phyloP scores from a whole-genome alignment of 2,888 invertebrate genomes.

The Heliconius ethilla region DNA sequence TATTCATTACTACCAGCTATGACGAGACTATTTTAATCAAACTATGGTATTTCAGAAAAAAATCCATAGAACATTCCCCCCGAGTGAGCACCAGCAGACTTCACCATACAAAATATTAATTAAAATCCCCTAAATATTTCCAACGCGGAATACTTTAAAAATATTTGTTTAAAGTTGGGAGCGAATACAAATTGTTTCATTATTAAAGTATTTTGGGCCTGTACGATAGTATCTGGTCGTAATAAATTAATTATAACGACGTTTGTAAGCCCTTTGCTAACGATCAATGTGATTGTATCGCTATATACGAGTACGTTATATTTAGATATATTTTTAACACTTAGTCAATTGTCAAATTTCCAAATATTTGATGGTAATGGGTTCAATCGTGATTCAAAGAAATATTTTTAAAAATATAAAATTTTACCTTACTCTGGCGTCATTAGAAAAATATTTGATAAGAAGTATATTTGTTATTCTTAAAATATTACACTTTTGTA shows the following conservation, averaged over 20 bases:
- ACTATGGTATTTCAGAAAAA: constrained; percentile 48
- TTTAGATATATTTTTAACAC: background rate
- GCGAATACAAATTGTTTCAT: constrained; percentile 71
- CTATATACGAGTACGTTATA: constrained; percentile 16
- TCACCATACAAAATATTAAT: constrained; percentile 58
- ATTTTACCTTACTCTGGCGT: too few species aligned
- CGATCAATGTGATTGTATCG: background rate
- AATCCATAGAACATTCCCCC: constrained; percentile 50
- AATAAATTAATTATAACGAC: constrained; percentile 72
- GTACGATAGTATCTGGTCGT: constrained; percentile 63
- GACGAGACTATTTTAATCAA: constrained; percentile 40
- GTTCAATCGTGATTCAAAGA: too few species aligned
- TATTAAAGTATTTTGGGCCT: constrained; percentile 62
- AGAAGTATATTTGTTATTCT: too few species aligned
- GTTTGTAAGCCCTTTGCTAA: constrained; percentile 60
- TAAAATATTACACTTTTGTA: background rate
- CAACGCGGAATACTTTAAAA: constrained; percentile 55
- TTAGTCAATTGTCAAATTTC: too few species aligned
- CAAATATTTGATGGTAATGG: background rate
- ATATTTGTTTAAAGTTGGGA: constrained; percentile 55
- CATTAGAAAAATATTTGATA: too few species aligned
- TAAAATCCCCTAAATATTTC: constrained; percentile 61
- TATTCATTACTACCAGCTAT: background rate
- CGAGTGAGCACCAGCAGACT: constrained; percentile 25
- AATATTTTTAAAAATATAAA: too few species aligned